A percentile compares a stretch with the other conserved stretches of the same genome.
These are phyloP conservation scores for Gallinago undulata DNA, from an alignment of 2,113 vertebrate genomes.

Conservation along the genomic window DNA sequence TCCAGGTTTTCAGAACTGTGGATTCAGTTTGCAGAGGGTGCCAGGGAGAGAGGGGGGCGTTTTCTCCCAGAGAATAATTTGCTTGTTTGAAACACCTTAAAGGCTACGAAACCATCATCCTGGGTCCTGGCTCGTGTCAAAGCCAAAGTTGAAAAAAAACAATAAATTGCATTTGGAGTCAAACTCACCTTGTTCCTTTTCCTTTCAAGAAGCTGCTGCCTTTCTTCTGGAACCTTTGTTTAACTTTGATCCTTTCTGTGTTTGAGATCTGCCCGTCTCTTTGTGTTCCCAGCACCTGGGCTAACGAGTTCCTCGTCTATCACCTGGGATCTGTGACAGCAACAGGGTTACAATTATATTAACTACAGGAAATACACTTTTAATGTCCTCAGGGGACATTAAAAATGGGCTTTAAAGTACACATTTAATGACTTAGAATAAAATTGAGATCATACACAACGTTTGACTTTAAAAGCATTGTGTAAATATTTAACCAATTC, in stretches of 20 bases:
- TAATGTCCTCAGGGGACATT: background rate
- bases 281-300: background rate
- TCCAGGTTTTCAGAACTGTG: background rate
- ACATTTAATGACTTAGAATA: background rate
- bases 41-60: background rate
- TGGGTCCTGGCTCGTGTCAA: background rate
- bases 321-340: background rate
- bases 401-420: background rate
- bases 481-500: background rate
- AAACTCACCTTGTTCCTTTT: background rate
- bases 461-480: background rate
- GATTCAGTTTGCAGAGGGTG: background rate
- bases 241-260: background rate
- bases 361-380: background rate
- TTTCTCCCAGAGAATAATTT: background rate
- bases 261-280: background rate
- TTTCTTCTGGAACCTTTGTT: background rate
- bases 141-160: background rate
- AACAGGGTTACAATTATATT: background rate
- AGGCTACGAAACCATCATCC: background rate
- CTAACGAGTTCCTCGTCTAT: background rate
- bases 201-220: background rate
- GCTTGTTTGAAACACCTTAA: background rate
- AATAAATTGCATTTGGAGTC: background rate
- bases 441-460: rapidly evolving